Evolutionary conservation across 1,140 invertebrate genomes (phyloP).

Genomic region (Bombus sibiricus): DNA sequence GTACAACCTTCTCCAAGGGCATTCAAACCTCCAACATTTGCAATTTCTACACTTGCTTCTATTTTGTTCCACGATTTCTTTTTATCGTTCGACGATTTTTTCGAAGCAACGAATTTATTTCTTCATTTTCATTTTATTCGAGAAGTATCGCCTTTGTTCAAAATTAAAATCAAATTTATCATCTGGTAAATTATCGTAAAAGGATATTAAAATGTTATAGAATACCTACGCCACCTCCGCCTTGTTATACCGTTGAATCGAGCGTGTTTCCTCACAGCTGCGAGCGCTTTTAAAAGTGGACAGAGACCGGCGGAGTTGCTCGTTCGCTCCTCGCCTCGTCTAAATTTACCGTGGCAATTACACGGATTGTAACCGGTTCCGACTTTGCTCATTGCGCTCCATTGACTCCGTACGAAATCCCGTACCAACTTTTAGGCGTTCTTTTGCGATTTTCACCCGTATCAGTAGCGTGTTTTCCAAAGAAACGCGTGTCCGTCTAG

Average conservation of each 20-base stretch:
- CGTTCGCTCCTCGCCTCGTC: constrained; percentile 52
- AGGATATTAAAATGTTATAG: neutral
- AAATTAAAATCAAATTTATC: neutral
- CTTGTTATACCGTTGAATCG: neutral
- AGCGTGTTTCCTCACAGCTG: neutral
- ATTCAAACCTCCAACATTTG: constrained; percentile 1
- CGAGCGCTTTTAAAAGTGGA: constrained; percentile 18
- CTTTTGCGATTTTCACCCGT: constrained; percentile 43
- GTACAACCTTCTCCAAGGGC: constrained; percentile 52
- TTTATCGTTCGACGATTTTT: neutral
- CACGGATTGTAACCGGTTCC: constrained; percentile 68
- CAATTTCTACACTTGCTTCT: neutral
- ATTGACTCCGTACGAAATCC: constrained; percentile 54
- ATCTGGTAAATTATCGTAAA: neutral
- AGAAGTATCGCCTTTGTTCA: too few species aligned
- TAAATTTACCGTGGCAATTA: constrained; percentile 74
- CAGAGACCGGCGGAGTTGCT: constrained; percentile 19
- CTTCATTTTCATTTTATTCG: neutral
- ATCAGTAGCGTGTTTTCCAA: neutral
- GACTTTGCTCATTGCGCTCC: constrained; percentile 68
- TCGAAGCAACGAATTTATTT: too few species aligned
- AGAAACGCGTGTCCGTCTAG: neutral
- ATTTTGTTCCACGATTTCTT: too few species aligned
- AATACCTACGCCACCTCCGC: constrained; percentile 10
- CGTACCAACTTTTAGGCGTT: neutral